Conservation (phyloP, 2,797 vertebrate species). For the Neosilurus hyrtlii region DNA sequence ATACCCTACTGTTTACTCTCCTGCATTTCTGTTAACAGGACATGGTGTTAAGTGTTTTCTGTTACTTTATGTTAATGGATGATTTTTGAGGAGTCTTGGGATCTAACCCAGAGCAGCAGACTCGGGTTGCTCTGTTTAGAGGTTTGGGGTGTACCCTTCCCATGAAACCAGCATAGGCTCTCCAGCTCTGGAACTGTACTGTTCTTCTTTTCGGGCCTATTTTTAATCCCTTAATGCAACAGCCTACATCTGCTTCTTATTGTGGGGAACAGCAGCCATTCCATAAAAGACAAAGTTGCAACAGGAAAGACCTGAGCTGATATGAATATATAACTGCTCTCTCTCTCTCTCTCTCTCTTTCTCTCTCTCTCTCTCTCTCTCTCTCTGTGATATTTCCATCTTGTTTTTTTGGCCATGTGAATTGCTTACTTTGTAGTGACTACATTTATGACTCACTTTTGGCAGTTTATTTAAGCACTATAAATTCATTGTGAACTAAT, state of each 20-base stretch:
- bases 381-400: not conserved
- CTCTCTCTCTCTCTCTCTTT: slow-evolving; percentile 14
- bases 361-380: slow-evolving; percentile 13
- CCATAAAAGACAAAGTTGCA: slow-evolving; percentile 68
- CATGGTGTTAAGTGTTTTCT: not conserved
- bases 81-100: not conserved
- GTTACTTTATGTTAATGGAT: not conserved
- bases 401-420: not conserved
- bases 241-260: slow-evolving; percentile 79
- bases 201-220: slow-evolving; percentile 47
- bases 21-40: not conserved
- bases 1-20: not conserved
- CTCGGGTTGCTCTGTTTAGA: not conserved
- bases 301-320: slow-evolving; percentile 27
- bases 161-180: not conserved
- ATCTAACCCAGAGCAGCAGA: not conserved
- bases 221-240: slow-evolving; percentile 53
- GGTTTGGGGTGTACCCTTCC: not conserved
- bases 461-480: not conserved
- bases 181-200: slow-evolving; percentile 31
- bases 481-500: too few relatives aligned
- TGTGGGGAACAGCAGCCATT: slow-evolving; percentile 68
- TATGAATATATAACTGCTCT: slow-evolving; percentile 27
- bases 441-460: too few relatives aligned
- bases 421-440: slow-evolving; percentile 2